Conservation (phyloP, 2,113 vertebrate species). For the Furnarius figulus region DNA sequence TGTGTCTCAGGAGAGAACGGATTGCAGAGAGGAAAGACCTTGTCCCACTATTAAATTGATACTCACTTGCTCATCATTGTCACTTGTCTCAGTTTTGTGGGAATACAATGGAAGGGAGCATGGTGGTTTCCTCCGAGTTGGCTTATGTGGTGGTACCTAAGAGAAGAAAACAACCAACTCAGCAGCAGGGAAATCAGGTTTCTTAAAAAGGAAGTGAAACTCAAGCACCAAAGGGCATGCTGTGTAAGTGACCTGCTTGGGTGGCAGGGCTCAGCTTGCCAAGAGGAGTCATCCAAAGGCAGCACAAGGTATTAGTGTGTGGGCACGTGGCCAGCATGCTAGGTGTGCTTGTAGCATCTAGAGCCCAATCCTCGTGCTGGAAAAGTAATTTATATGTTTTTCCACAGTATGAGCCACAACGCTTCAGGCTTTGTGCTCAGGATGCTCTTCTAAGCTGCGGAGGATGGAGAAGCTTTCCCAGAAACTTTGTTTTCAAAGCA, state of each 20-base stretch:
- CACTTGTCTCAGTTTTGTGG: slow-evolving; percentile 70
- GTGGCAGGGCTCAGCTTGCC: not conserved
- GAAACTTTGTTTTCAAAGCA: not conserved
- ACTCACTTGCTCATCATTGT: slow-evolving; percentile 80
- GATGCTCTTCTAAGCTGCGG: not conserved
- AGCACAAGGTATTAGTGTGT: not conserved
- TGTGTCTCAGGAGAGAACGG: not conserved
- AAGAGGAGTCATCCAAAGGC: not conserved
- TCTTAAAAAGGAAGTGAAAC: not conserved
- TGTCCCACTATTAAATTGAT: not conserved
- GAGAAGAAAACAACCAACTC: slow-evolving; percentile 51
- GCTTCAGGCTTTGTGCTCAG: not conserved
- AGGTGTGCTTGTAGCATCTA: not conserved
- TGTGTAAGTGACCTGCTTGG: not conserved
- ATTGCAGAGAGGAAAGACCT: not conserved
- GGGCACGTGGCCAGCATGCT: not conserved
- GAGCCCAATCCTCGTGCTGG: not conserved
- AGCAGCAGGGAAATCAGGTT: not conserved
- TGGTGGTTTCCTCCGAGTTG: slow-evolving; percentile 79
- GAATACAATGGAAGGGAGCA: slow-evolving; percentile 77
- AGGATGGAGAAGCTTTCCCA: not conserved
- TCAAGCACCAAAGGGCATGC: slow-evolving; percentile 23
- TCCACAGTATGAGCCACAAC: not conserved
- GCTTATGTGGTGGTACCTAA: slow-evolving; percentile 74
- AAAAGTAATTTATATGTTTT: not conserved